Evolutionary conservation across 2,113 vertebrate species (phyloP).

Genomic region (Tor tambroides): DNA sequence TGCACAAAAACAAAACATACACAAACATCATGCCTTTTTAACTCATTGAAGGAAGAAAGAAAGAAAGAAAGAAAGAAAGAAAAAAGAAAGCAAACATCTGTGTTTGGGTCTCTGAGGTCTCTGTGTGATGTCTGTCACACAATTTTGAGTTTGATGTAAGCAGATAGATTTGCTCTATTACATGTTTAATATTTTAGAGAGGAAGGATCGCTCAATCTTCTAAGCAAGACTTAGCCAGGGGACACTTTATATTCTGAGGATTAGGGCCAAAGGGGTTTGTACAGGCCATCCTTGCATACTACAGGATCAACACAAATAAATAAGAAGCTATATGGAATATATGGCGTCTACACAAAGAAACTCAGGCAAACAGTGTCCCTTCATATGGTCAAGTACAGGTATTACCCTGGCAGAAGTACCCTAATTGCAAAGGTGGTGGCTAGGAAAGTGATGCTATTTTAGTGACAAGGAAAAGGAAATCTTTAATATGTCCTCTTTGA

Average conservation of each 20-base stretch:
- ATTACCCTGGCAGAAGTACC: not conserved
- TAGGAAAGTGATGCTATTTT: not conserved
- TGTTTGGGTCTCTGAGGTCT: not conserved
- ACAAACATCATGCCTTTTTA: not conserved
- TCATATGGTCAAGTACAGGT: not conserved
- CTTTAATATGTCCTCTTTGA: not conserved
- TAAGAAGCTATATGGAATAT: not conserved
- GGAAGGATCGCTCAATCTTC: not conserved
- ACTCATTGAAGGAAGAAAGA: not conserved
- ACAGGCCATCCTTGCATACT: not conserved
- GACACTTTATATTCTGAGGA: not conserved
- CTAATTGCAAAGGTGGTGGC: no score
- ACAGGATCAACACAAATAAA: not conserved
- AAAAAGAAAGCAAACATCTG: not conserved
- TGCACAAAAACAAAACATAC: not conserved
- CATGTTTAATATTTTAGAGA: not conserved
- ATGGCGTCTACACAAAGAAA: not conserved
- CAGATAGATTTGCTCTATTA: not conserved
- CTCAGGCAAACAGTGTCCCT: not conserved
- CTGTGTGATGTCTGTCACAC: not conserved
- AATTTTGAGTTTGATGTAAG: not conserved
- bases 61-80: not conserved
- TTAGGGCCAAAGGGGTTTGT: not conserved
- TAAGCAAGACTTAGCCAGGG: not conserved
- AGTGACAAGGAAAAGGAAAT: not conserved